Conservation (phyloP, 1,140 invertebrate species). For the Mycetomoellerius zeteki region DNA sequence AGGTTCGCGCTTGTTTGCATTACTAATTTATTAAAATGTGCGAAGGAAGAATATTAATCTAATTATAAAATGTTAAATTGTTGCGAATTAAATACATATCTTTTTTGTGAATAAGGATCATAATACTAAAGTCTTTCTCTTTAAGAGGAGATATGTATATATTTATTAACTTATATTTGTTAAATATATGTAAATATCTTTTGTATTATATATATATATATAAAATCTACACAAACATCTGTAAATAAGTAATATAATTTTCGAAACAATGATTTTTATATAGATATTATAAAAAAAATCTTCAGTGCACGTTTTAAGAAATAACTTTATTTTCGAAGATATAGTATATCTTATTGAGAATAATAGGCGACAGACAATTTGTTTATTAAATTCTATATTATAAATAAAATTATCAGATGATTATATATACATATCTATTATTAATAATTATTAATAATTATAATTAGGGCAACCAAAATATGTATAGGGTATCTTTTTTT, state of each 20-base stretch:
- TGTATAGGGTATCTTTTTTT: no score
- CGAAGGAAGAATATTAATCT: constrained; percentile 36
- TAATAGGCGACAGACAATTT: not conserved
- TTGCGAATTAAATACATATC: constrained; percentile 54
- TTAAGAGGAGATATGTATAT: constrained; percentile 12
- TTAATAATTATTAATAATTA: constrained; percentile 12
- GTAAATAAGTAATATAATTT: constrained; percentile 32
- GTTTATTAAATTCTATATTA: constrained; percentile 22
- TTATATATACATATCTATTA: not conserved
- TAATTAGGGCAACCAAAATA: no score
- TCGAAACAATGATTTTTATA: not conserved
- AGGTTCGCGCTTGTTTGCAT: constrained; percentile 63
- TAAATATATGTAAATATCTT: constrained; percentile 46
- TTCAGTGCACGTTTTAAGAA: constrained; percentile 36
- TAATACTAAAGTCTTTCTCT: constrained; percentile 8
- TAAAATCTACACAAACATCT: constrained; percentile 11
- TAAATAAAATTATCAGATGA: constrained; percentile 19
- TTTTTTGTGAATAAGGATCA: constrained; percentile 30
- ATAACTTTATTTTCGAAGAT: not conserved
- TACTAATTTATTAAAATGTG: constrained; percentile 66
- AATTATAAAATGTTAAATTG: constrained; percentile 22
- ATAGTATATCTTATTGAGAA: constrained; percentile 5
- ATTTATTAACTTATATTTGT: constrained; percentile 22
- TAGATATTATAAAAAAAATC: not conserved
- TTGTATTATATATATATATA: constrained; percentile 22